Evolutionary conservation across 2,797 vertebrate genomes (phyloP), one percentile per base, ranked within the genome.

Genomic region (Cyprinodon diabolis): DNA sequence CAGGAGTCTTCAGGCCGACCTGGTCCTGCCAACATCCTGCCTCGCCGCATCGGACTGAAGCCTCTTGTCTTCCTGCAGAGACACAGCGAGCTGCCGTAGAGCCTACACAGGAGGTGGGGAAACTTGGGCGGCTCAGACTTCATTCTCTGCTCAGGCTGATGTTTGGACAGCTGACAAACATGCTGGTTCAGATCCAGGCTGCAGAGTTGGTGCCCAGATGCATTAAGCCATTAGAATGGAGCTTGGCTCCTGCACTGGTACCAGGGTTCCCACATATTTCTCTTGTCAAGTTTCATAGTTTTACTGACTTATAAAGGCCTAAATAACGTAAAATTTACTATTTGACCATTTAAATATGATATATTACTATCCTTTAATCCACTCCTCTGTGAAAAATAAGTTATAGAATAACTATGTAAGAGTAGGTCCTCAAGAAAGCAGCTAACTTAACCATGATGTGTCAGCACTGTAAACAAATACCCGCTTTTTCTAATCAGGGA

Each of bases 1-100:
- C 80, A 82, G 77, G 66, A 81, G 84, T 83, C 84, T 83, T 86
- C 85, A 80, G 90, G 79, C 86, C 70, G 82, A 79, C 58, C 77
- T 1, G 13, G 78, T 75, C 76, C 82, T 69, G 73, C 75, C 81
- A 77, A 75, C 74, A 72, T 68, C 66, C 77, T 81, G 78, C 77
- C 66, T 89, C 79, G 75, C 71, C 75, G 79, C 51, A 5, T 15
- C 13, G 35, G 86, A 91, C 83, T 88, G 88, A 85, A 90, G 88
- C 82, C 83, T 83, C 85, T 85, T 80, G 87, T 87, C 75, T 89
- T 82, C 75, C 80, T 78, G 85, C 58, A 75, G 69, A 87, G 84
- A 83, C 55, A 30, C 81, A 71, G 76, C 43, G 17, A 73, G 84
- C 69, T 58, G 78, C 74, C 78, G 80, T 68, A 68, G 71, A 85